These are phyloP conservation scores for Amaurobius ferox DNA, from an alignment of 2,888 invertebrate genomes.

Conservation along the genomic window DNA sequence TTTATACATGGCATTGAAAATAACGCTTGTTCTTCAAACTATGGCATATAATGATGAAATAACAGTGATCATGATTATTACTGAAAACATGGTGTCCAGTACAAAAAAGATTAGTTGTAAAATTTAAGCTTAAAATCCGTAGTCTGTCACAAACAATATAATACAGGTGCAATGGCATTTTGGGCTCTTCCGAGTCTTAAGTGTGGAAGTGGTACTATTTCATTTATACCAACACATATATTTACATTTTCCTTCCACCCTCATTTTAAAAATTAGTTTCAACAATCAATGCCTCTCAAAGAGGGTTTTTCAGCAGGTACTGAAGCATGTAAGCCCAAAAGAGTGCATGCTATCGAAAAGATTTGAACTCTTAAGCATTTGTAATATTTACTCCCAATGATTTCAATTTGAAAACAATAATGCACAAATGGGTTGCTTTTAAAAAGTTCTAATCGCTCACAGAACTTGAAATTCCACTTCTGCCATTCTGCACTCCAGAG, in stretches of 20 bases:
- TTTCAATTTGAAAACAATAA: conserved; percentile 4
- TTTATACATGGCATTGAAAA: conserved; percentile 34
- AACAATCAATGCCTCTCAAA: not conserved
- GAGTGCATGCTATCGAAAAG: conserved; percentile 47
- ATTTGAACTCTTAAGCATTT: conserved; percentile 28
- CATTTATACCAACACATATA: not conserved
- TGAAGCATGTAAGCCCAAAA: conserved; percentile 50
- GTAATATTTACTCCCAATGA: not conserved
- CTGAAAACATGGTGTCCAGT: conserved; percentile 24
- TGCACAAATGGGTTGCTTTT: conserved; percentile 39
- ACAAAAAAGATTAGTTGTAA: conserved; percentile 65
- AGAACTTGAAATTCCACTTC: not conserved
- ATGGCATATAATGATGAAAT: conserved; percentile 28
- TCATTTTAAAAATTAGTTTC: not conserved
- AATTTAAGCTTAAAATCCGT: conserved; percentile 63
- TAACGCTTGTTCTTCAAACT: conserved; percentile 6
- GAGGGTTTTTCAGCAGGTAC: conserved; percentile 29
- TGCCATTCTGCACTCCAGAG: not conserved
- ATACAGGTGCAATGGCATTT: conserved; percentile 65
- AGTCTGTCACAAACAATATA: conserved; percentile 52
- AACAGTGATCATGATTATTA: conserved; percentile 34
- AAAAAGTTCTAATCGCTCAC: not conserved
- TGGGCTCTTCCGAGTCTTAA: conserved; percentile 38
- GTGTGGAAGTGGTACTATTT: not conserved
- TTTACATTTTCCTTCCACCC: conserved; percentile 16